Conservation (phyloP, 2,797 vertebrate genomes). For the Alcedo atthis region DNA sequence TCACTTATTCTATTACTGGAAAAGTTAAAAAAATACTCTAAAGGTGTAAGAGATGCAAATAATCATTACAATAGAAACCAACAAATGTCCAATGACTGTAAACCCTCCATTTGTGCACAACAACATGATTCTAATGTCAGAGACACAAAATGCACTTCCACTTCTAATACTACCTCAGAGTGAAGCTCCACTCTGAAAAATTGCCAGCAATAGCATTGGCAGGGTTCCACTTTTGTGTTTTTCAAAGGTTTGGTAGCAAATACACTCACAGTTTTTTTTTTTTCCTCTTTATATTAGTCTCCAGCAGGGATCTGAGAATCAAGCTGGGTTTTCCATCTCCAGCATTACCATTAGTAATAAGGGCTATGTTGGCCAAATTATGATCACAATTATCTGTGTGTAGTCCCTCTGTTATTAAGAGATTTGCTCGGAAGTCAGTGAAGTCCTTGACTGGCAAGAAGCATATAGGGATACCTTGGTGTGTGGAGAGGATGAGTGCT, state of each 20-base stretch:
- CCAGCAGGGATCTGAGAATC: conserved; percentile 34
- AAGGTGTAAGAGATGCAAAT: background rate
- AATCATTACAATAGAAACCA: background rate
- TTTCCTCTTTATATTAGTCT: conserved; percentile 32
- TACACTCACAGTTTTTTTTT: conserved; percentile 8
- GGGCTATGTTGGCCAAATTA: background rate
- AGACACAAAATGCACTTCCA: conserved; percentile 5
- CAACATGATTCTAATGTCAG: background rate
- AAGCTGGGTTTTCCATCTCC: conserved; percentile 37
- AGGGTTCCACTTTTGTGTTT: conserved; percentile 58
- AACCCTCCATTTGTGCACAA: background rate
- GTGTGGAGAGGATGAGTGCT: background rate
- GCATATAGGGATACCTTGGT: background rate
- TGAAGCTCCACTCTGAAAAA: background rate
- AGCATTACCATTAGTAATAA: conserved; percentile 7
- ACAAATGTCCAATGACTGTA: background rate
- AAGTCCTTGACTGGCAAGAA: background rate
- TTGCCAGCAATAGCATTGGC: conserved; percentile 20
- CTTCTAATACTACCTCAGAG: background rate
- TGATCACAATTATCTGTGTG: conserved; percentile 8
- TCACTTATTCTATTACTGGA: background rate
- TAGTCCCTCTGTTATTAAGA: background rate
- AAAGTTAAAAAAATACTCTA: background rate
- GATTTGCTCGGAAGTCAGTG: background rate
- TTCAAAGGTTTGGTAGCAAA: conserved; percentile 42